These are phyloP conservation scores for Cyphomyrmex costatus DNA, from an alignment of 1,140 invertebrate species.

Conservation along the genomic window DNA sequence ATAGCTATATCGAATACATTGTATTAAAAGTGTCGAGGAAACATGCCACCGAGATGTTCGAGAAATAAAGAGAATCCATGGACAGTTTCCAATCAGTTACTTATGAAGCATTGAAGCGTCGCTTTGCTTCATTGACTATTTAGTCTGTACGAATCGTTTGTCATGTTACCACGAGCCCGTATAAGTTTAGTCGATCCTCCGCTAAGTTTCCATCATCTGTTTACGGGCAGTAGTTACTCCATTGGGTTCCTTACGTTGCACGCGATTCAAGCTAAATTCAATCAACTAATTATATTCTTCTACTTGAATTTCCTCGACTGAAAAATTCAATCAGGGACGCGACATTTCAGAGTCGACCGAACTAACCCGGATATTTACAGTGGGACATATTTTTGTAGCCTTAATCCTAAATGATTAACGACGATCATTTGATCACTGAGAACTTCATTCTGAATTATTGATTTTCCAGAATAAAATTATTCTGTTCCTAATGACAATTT, in stretches of 20 bases:
- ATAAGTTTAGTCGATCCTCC: slow-evolving; percentile 2
- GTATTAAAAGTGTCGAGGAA: slow-evolving; percentile 26
- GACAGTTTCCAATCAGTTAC: background rate
- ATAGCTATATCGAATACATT: background rate
- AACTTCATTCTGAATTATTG: background rate
- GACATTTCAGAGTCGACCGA: slow-evolving; percentile 28
- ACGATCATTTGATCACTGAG: background rate
- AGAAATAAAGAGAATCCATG: slow-evolving; percentile 15
- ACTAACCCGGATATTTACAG: slow-evolving; percentile 21
- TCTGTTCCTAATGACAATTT: background rate
- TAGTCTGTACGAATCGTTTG: background rate
- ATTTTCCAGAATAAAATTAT: background rate
- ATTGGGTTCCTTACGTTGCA: background rate
- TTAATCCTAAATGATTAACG: slow-evolving; percentile 7
- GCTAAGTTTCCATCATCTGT: background rate
- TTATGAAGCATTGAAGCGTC: background rate
- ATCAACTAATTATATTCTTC: slow-evolving; percentile 61
- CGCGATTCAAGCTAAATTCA: slow-evolving; percentile 25
- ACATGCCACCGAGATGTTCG: background rate
- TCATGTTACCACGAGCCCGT: slow-evolving; percentile 12
- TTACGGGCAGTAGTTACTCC: background rate
- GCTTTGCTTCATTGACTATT: slow-evolving; percentile 14
- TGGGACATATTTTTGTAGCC: slow-evolving; percentile 6
- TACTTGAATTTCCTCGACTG: slow-evolving; percentile 47
- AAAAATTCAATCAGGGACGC: slow-evolving; percentile 37